phyloP scores from a whole-genome alignment of 1,140 invertebrate species.

The Drosophila obscura region DNA sequence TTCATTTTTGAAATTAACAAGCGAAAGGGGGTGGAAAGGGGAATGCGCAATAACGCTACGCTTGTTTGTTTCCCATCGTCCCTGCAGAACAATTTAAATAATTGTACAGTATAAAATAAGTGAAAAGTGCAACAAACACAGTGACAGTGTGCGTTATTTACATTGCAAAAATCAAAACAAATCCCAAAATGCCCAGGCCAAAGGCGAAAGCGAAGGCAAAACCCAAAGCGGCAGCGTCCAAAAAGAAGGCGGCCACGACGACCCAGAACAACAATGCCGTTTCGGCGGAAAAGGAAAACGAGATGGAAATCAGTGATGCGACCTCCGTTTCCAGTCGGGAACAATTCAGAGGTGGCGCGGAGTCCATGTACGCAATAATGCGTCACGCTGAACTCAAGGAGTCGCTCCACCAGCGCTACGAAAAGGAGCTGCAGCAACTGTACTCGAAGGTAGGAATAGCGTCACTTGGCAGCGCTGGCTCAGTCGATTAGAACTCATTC shows the following conservation, averaged over 20 bases:
- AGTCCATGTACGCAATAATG: conserved; percentile 84
- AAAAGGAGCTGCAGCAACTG: conserved; percentile 86
- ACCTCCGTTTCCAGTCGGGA: not conserved
- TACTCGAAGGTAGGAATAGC: conserved; percentile 85
- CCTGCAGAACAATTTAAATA: conserved; percentile 15
- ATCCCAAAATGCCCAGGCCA: conserved; percentile 34
- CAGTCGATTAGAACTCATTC: not conserved
- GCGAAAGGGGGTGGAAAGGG: conserved; percentile 60
- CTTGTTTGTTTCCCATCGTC: conserved; percentile 53
- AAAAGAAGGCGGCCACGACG: conserved; percentile 15
- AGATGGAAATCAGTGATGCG: conserved; percentile 2
- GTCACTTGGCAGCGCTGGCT: not conserved
- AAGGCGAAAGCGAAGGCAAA: conserved; percentile 29
- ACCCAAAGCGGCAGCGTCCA: conserved; percentile 1
- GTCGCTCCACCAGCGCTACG: conserved; percentile 86
- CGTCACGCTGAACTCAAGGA: conserved; percentile 86
- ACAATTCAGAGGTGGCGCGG: conserved; percentile 24
- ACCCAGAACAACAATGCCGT: conserved; percentile 21
- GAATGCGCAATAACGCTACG: conserved; percentile 60
- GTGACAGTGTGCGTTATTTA: too few species aligned
- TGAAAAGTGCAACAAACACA: conserved; percentile 12
- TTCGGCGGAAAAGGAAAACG: conserved; percentile 51
- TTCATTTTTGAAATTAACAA: conserved; percentile 45
- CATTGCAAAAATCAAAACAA: too few species aligned
- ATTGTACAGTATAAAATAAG: conserved; percentile 17